These are phyloP conservation scores for Sminthurides aquaticus DNA, from an alignment of 2,888 invertebrate species.

Conservation along the genomic window DNA sequence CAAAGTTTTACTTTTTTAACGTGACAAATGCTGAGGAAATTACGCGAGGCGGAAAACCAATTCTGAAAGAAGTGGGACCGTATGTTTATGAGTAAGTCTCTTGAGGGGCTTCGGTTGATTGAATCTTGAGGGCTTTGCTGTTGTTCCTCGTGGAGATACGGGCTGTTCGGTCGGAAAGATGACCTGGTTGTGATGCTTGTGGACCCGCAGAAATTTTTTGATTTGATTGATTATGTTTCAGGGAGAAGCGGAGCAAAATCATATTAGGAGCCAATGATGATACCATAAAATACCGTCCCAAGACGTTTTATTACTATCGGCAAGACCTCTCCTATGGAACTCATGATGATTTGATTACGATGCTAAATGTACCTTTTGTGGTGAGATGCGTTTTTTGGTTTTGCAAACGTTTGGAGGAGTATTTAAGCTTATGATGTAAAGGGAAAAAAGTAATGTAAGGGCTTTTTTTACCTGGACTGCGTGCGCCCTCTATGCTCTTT, in stretches of 20 bases:
- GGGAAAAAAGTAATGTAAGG: background rate
- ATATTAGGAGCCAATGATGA: slow-evolving; percentile 33
- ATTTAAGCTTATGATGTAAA: background rate
- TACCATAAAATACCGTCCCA: slow-evolving; percentile 35
- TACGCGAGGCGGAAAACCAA: slow-evolving; percentile 33
- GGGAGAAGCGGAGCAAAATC: slow-evolving; percentile 39
- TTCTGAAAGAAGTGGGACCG: slow-evolving; percentile 35
- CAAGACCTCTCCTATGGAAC: slow-evolving; percentile 34
- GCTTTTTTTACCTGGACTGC: slow-evolving; percentile 6
- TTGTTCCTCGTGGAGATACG: too few relatives aligned
- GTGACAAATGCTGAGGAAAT: slow-evolving; percentile 37
- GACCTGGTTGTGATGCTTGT: too few relatives aligned
- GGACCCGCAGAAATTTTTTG: too few relatives aligned
- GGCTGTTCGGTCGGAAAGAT: too few relatives aligned
- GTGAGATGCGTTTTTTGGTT: slow-evolving; percentile 27
- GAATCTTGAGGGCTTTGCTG: background rate
- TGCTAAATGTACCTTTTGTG: slow-evolving; percentile 39
- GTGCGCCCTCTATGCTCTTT: too few relatives aligned
- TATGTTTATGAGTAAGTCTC: slow-evolving; percentile 35
- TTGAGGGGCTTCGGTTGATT: background rate
- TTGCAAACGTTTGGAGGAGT: background rate
- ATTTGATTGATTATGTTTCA: slow-evolving; percentile 11
- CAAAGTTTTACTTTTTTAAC: slow-evolving; percentile 40
- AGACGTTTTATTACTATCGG: slow-evolving; percentile 33
- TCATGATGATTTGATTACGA: slow-evolving; percentile 34